A percentile compares a stretch with the other conserved stretches of the same genome.
phyloP scores from a whole-genome alignment of 2,797 vertebrate genomes.

The Choloepus didactylus region DNA sequence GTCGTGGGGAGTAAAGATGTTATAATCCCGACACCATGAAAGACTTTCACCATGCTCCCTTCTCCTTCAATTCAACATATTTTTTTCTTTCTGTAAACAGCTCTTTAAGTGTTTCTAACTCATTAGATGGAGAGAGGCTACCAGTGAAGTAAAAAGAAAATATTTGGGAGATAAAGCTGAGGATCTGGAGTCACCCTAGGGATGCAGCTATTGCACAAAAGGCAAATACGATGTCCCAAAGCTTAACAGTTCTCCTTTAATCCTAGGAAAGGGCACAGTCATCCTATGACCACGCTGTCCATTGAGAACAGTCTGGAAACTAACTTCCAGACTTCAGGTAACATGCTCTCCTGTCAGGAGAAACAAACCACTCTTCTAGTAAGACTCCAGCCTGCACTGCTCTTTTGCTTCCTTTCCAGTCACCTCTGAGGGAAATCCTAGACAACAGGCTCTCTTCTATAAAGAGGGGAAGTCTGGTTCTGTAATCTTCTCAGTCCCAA shows the following conservation, averaged over 20 bases:
- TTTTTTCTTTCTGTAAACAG: constrained; percentile 15
- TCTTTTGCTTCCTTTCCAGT: neutral
- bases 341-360: neutral
- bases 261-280: constrained; percentile 13
- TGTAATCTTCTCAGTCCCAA: neutral
- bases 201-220: neutral
- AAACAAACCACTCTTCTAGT: neutral
- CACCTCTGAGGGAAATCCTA: neutral
- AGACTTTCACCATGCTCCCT: neutral
- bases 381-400: neutral
- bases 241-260: constrained; percentile 41
- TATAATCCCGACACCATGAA: neutral
- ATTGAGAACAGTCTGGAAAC: neutral
- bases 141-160: neutral
- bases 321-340: constrained; percentile 30
- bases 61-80: neutral
- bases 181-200: neutral
- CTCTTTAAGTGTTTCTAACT: neutral
- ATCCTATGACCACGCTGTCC: neutral
- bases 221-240: neutral
- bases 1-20: neutral
- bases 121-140: constrained; percentile 32
- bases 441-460: neutral
- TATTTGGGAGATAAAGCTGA: neutral
- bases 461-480: neutral